Base-by-base conservation (phyloP, 2,888 invertebrate species). In the Aphidoletes aphidimyza region DNA sequence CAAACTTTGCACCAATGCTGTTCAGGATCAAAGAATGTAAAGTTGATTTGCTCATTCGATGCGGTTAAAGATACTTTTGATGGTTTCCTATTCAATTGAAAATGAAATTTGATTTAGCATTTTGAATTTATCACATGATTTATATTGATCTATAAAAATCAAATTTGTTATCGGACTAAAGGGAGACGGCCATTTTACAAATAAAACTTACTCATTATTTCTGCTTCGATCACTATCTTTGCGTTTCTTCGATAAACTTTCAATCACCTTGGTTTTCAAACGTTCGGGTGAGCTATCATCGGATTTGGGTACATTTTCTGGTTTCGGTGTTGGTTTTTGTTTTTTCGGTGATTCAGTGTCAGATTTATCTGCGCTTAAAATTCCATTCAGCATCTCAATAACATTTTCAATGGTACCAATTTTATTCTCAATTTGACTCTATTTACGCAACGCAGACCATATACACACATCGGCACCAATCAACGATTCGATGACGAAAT, bases 1-100 rank as follows among this genome's bases (percentile, higher is more conserved):
- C 97, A 97, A 84, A 94, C 93, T 85, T 95, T 92, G 89, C 96
- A 97, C 97, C 97, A 97, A 89, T 96, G 96, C 92, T 95, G 94
- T 90, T 96, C 96, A 0, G 96, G 95, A 90, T 97, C 96, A 88
- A 95, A 96, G 90, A 95, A 95, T 84, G 95, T 93, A 88, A 94
- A 95, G 92, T 95, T 96, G 89, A 92, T 94, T 89, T 92, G 92
- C 84, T 90, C 86, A 0, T 85, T 85, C 0, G 86, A 85, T 30
- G 14, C 17, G 78, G 30, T 37, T 37, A 39, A 8, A 9, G 37
- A 1, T 11, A 8, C 6, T 83, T 69, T 83, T 84, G 49, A 85
- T 26, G 30, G 26, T 83, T 83, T 84, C n/a, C 30, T 37, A 83
- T 19, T 36, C 30, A 42, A 39, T 6, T 49, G n/a, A 83, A 69